phyloP scores from a whole-genome alignment of 2,888 invertebrate species.

The Acronicta leporina region DNA sequence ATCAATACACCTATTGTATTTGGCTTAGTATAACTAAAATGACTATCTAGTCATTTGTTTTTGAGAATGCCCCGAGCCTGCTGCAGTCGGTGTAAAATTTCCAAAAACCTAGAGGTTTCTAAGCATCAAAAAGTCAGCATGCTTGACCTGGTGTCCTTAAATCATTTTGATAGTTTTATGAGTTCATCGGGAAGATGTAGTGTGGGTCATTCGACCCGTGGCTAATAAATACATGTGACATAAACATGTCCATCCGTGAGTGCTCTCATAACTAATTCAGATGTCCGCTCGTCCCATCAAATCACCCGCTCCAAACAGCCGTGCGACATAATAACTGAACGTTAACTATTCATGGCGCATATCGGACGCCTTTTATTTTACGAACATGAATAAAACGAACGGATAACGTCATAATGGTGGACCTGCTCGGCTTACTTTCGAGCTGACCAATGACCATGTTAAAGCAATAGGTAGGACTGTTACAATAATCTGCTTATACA shows the following conservation, averaged over 20 bases:
- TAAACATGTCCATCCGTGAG: conserved; percentile 2
- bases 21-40: no score
- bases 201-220: not conserved
- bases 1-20: no score
- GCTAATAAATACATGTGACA: conserved; percentile 14
- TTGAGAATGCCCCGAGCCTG: no score
- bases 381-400: not conserved
- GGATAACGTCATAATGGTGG: not conserved
- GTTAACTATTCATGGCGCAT: conserved; percentile 20
- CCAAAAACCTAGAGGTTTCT: no score
- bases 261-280: conserved; percentile 26
- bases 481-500: not conserved
- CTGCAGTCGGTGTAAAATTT: no score
- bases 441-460: not conserved
- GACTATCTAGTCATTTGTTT: no score
- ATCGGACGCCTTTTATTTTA: conserved; percentile 1
- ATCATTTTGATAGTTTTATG: not conserved
- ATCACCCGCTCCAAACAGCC: not conserved
- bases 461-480: not conserved
- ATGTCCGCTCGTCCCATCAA: not conserved
- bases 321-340: conserved; percentile 13
- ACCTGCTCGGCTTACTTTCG: not conserved
- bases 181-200: conserved; percentile 1
- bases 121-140: no score
- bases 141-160: not conserved